Base-by-base conservation (phyloP, 2,888 invertebrate species). In the Sympetrum striolatum region DNA sequence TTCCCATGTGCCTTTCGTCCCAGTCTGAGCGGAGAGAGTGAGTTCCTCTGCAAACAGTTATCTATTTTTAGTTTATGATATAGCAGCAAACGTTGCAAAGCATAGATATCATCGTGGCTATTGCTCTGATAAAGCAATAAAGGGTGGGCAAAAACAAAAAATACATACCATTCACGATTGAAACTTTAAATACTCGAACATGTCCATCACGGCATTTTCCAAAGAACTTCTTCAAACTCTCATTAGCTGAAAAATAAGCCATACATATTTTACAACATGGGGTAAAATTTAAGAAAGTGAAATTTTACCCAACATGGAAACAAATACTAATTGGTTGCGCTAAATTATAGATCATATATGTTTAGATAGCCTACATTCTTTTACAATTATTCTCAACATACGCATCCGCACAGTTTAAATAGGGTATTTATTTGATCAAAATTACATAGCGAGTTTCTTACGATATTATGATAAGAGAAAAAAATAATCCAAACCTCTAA, bases 181-280 rank as follows among this genome's bases (percentile, higher is more conserved):
- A 96, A 91, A 98, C 95, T 95, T 98, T 98, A 91, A 98, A 94
- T 31, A 97, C 95, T 91, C 98, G 95, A 91, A 97, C 95, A 94
- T 96, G 97, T 44, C 97, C 98, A 93, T 96, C 96, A 93, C 97
- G 95, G 92, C 97, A 97, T 94, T 97, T 97, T 37, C 97, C 96
- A 93, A 98, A 97, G 93, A 96, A 96, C 93, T 96, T 97, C 93
- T 96, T 96, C 91, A 98, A 94, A 91, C 96, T 96, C 92, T 97
- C 96, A 94, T 98, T 98, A 8, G 97, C 98, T 98, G 94, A 90
- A 95, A 91, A 91, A 91, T 90, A 90, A 91, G 48, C 80, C 53
- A 53, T 53, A 48, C 80, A 10, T 10, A 44, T 1, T 53, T 53
- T 18, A 53, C 18, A 53, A 53, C 18, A 3, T n/a, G n/a, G n/a